Evolutionary conservation across 2,888 invertebrate species (phyloP), one percentile per base, ranked within the genome.

Genomic region (Apamea crenata): DNA sequence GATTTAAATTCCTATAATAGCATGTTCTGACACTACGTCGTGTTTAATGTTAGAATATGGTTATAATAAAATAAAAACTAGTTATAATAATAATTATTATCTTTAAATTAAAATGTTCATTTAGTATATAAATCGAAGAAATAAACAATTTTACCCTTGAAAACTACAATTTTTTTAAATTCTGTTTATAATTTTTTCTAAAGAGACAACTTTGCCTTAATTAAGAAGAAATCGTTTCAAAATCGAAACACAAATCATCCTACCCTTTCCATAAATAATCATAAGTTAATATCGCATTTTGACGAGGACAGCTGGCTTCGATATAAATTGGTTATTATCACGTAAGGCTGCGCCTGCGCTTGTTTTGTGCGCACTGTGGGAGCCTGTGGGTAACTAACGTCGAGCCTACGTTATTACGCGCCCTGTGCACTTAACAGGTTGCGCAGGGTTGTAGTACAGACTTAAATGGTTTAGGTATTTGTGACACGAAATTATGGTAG

Each of bases 351-450:
- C 84, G 82, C 80, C 84, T 78, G 87, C 80, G 86, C 88, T 80
- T 89, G 89, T 83, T 83, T 82, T 84, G 78, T 69, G 81, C 89
- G 81, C 88, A 72, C 77, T 83, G 85, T 87, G 89, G 85, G 83
- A 89, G 88, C 88, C 84, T 77, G 80, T 82, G 85, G 90, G 90
- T 94, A 92, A 93, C 93, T 92, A 92, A 93, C 89, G 89, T 90
- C 89, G 89, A 85, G 88, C 89, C 92, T 92, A 91, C 92, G 91
- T 93, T 93, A 94, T 95, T 94, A 93, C 87, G 89, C 87, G 82
- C 88, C 84, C 88, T 85, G 87, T 82, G 72, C 88, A 89, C 88
- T 89, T 89, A 89, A 85, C 88, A 86, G 88, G 88, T 85, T 86
- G 82, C 50, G 21, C 75, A 89, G 87, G 90, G 88, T 68, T 89